Evolutionary conservation across 2,888 invertebrate species (phyloP), one percentile per base, ranked within the genome.

Genomic region (Drosophila helvetica): DNA sequence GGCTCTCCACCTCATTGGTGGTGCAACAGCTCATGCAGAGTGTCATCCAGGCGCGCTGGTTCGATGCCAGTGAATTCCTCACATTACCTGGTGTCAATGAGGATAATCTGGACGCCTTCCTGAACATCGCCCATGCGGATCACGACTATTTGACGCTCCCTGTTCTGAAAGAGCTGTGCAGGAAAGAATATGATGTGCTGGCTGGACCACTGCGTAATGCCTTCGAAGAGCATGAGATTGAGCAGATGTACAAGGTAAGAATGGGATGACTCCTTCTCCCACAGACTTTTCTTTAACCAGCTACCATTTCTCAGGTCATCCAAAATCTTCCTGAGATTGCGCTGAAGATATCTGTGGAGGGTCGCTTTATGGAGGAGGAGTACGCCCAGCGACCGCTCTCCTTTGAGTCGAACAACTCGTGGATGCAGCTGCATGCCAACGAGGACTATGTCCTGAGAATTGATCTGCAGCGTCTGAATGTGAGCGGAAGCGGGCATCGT

Each of bases 11-110:
- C 2, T 95, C 97, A 0, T 91, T 99, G 15, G 94, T 94, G 63
- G 93, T 96, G 63, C 96, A 97, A 79, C 93, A 95, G 75, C 82
- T 97, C 10, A 95, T 98, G 93, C 99, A 99, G 92, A 96, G 97
- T 94, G 93, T 98, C 15, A 94, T 98, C 5, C 99, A 99, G 93
- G 98, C 96, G 0, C 93, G 96, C 48, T 98, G 98, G 97, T 93
- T 95, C n/a, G 93, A 94, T 46, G 95, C 96, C 83, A 94, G 95
- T 0, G 95, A 95, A 10, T 93, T 98, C 1, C 93, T 96, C 0
- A 96, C 95, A 0, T 93, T 99, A 15, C 98, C 98, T 0, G 93
- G 96, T 84, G 92, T 98, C 0, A 95, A 95, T 57, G 92, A 94
- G 0, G 93, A 94, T 43, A 95, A 95, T 84, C 90, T 95, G 0